phyloP scores from a whole-genome alignment of 2,113 vertebrate genomes.

The Rutilus rutilus region DNA sequence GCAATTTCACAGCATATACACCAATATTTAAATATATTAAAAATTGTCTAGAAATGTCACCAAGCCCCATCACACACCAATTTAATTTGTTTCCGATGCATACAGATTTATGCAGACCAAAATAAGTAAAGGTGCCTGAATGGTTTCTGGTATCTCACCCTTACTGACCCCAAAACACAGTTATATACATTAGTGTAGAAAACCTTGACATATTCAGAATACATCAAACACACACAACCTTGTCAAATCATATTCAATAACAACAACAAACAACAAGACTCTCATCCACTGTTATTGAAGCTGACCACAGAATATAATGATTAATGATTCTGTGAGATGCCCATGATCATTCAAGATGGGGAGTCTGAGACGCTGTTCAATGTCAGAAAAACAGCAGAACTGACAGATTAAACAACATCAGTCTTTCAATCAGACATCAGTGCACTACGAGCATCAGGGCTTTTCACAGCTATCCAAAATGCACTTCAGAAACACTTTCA shows the following conservation, averaged over 20 bases:
- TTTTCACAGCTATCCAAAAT: not conserved
- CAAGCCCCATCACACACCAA: not conserved
- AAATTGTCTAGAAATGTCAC: not conserved
- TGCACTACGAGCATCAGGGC: not conserved
- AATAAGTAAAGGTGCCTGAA: not conserved
- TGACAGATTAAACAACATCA: constrained; percentile 4
- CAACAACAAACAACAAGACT: not conserved
- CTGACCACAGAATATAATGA: not conserved
- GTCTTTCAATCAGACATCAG: not conserved
- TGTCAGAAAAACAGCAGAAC: not conserved
- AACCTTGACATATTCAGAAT: not conserved
- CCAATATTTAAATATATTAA: too few relatives aligned
- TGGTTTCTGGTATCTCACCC: too few relatives aligned
- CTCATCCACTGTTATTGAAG: not conserved
- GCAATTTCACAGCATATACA: too few relatives aligned
- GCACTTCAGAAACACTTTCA: not conserved
- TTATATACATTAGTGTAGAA: not conserved
- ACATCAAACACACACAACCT: not conserved
- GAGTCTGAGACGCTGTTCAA: not conserved
- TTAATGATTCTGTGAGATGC: not conserved
- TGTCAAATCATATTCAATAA: not conserved
- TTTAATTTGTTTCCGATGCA: not conserved
- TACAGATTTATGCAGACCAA: not conserved
- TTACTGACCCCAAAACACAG: not conserved
- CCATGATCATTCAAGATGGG: not conserved